phyloP scores from a whole-genome alignment of 2,888 invertebrate species.

The Microdon myrmicae region DNA sequence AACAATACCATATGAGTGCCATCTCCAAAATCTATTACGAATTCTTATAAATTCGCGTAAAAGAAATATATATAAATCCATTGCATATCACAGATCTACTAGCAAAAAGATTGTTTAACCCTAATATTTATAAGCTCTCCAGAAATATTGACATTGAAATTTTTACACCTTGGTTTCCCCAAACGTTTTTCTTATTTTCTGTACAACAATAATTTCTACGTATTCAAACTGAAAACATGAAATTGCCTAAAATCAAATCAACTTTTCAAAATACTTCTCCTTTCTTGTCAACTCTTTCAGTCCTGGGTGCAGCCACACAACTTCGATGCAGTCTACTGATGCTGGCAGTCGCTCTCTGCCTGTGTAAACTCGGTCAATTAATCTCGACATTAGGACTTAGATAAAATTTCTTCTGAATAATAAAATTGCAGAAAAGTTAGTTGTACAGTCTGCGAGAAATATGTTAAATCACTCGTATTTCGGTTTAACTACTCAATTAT shows the following conservation, averaged over 20 bases:
- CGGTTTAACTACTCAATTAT: no score
- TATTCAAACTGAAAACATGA: no score
- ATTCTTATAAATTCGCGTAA: no score
- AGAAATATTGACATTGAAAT: not conserved
- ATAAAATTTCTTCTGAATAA: slow-evolving; percentile 21
- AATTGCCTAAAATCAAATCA: no score
- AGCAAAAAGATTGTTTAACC: not conserved
- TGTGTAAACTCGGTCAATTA: slow-evolving; percentile 48
- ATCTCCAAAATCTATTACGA: no score
- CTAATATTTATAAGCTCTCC: not conserved
- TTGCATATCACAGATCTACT: no score
- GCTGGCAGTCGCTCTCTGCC: slow-evolving; percentile 25
- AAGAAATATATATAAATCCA: no score
- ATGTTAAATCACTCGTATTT: no score
- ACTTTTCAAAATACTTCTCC: slow-evolving; percentile 1
- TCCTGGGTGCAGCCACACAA: slow-evolving; percentile 50
- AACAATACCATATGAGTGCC: no score
- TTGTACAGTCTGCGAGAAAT: no score
- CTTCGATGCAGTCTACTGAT: slow-evolving; percentile 19
- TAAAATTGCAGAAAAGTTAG: not conserved
- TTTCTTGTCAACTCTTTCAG: slow-evolving; percentile 37
- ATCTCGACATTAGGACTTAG: slow-evolving; percentile 22
- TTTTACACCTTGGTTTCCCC: not conserved
- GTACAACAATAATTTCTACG: not conserved
- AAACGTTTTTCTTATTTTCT: not conserved